Evolutionary conservation across 1,140 invertebrate genomes (phyloP), one percentile per base, ranked within the genome.

Genomic region (Heliconius hewitsoni): DNA sequence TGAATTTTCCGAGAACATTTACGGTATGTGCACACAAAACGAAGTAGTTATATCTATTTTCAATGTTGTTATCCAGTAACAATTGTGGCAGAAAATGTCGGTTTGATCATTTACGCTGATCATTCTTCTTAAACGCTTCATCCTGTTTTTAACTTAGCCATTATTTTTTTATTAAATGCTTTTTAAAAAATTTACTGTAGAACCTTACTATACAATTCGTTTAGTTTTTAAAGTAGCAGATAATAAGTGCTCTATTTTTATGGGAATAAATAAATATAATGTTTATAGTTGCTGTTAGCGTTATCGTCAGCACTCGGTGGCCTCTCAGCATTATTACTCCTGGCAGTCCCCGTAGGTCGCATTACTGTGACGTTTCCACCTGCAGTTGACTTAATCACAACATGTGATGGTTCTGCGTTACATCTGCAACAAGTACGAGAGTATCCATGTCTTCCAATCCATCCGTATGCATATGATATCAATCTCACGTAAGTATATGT

Each of bases 261-360:
- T n/a, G 18, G 18, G 18, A 72, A 72, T 72, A 18, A 72, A 42
- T 72, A 42, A n/a, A 72, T 72, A 9, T 72, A 42, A 23, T 73
- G 3, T 39, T 78, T 82, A 73, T 90, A 97, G 96, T 92, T 97
- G 71, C 87, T 97, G 57, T 86, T 98, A 81, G 95, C 97, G 18
- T 80, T 97, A 46, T 96, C 97, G 74, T 97, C 97, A 57, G 95
- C 95, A 18, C 86, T 97, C 30, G 97, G 96, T 37, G 97, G 97
- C 16, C 91, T 91, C 1, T 96, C 96, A 19, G 96, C 97, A 0
- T 92, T 97, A 34, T 89, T 97, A 8, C 91, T 97, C 73, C 93
- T 97, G 13, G 90, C 96, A 19, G 96, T 97, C 8, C 97, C 97
- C 3, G 95, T 97, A 3, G 97, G 96, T n/a, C 95, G 97, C 81